Evolutionary conservation across 2,113 vertebrate species (phyloP), one percentile per base, ranked within the genome.

Genomic region (Engystomops pustulosus): DNA sequence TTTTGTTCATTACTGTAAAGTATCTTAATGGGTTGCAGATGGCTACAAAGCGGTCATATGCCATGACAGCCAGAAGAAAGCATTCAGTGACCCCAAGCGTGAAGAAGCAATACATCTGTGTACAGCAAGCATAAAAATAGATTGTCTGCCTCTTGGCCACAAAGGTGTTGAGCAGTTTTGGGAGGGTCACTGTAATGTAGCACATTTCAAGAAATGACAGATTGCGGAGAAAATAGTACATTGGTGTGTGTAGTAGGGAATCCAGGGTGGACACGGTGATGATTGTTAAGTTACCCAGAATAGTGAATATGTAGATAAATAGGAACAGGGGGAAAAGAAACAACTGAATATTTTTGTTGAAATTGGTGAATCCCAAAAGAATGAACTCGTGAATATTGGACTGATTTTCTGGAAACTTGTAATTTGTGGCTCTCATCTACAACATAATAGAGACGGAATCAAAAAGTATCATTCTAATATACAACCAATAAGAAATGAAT

Each of bases 151-250:
- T 85, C 27, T 79, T 85, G 34, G 62, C 62, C 12, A 85, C 74
- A 71, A 85, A 85, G 17, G 75, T 85, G 23, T 85, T 62, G 18
- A 85, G 60, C 45, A 85, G 55, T 34, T 85, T 85, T 3, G 83
- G 83, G 6, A 79, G 62, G 60, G 83, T 85, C 5, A 85, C 83
- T 15, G 83, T 70, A 45, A 79, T 49, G 62, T 85, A 85, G 36
- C 83, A 85, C 18, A 85, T 85, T 58, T 85, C 83, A 55, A 85
- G 83, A n/a, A 85, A 78, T 1, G 83, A 85, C 3, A 85, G 83
- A 25, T 85, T 85, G 7, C 83, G 74, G 10, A 85, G 83, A 45
- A 85, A 85, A 44, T 85, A 85, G 69, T 85, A 85, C 83, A 85
- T 85, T 6, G 83, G 83, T 12, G 74, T 85, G 20, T 85, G 83